A percentile compares a stretch with the other conserved stretches of the same genome.
These are phyloP conservation scores for Emydoidea blandingii DNA, from an alignment of 2,797 vertebrate species.

Conservation along the genomic window DNA sequence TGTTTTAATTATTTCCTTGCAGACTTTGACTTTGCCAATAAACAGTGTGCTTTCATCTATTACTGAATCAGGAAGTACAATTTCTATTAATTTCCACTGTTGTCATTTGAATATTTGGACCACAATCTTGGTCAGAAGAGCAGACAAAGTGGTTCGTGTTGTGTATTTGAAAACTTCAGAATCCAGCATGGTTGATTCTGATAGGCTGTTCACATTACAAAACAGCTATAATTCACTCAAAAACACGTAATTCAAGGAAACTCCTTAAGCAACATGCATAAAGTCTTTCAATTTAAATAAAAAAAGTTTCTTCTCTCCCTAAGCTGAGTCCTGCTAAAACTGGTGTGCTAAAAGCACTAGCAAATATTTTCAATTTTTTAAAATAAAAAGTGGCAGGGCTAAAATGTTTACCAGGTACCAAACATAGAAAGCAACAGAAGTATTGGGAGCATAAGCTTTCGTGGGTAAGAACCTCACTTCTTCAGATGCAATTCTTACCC, in stretches of 20 bases:
- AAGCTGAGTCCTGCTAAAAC: background rate
- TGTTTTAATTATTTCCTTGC: background rate
- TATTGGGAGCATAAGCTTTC: too few species aligned
- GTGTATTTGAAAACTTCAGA: background rate
- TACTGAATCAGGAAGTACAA: background rate
- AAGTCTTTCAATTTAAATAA: background rate
- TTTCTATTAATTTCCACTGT: background rate
- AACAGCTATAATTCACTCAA: background rate
- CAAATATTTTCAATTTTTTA: background rate
- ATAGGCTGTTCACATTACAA: conserved; percentile 4
- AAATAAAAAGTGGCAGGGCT: background rate
- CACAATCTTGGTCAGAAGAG: background rate
- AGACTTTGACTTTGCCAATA: conserved; percentile 25
- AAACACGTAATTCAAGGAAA: conserved; percentile 6
- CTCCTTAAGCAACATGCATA: background rate
- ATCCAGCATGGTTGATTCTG: background rate
- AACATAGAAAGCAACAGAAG: background rate
- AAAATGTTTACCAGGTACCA: background rate
- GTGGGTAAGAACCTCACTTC: too few species aligned
- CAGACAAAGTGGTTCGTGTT: conserved; percentile 1
- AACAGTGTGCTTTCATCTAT: conserved; percentile 23
- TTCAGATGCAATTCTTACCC: too few species aligned
- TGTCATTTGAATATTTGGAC: background rate
- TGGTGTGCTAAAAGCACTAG: background rate
- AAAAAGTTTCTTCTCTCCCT: background rate